Evolutionary conservation across 2,888 invertebrate genomes (phyloP), one percentile per base, ranked within the genome.

Genomic region (Allacma fusca): DNA sequence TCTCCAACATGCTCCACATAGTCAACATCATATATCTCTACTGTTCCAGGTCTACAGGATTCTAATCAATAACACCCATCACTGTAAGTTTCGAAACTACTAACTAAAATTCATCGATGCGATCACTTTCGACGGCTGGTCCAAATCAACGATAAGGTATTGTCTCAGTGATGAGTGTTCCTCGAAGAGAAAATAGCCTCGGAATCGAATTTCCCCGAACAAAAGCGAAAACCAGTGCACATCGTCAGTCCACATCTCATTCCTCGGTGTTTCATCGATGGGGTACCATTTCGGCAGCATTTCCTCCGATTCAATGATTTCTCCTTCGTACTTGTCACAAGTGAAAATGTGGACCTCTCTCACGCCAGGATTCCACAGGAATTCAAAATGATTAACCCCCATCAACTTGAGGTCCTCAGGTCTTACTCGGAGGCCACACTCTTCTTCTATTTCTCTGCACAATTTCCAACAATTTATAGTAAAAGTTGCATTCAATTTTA

Each of bases 211-310:
- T 5, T 16, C 19, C 19, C 50, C 50, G n/a, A 50, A 50, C 19
- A 50, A 16, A n/a, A 50, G 50, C 87, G 0, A 92, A 91, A 83
- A 91, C 90, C 93, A 93, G 19, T 88, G 83, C 72, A 85, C 86
- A 84, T 92, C 91, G 86, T 93, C 93, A 4, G 89, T 89, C 92
- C 93, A 93, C 93, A 93, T 93, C 57, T 90, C 85, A 12, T 89
- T 86, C 85, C 88, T 92, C 0, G 93, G 93, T 81, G 93, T 87
- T n/a, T 89, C 85, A 24, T 89, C 86, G 19, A 88, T 83, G 9
- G 88, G 83, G 84, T 89, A 93, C 93, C 93, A 93, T 85, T 90
- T 88, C 0, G 93, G 93, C 29, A 85, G 83, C 93, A 93, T 93
- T 87, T 93, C 93, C 88, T 86, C 80, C 24, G 80, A 81, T 75